Base-by-base conservation (phyloP, 2,113 vertebrate genomes). In the Microtus oregoni region DNA sequence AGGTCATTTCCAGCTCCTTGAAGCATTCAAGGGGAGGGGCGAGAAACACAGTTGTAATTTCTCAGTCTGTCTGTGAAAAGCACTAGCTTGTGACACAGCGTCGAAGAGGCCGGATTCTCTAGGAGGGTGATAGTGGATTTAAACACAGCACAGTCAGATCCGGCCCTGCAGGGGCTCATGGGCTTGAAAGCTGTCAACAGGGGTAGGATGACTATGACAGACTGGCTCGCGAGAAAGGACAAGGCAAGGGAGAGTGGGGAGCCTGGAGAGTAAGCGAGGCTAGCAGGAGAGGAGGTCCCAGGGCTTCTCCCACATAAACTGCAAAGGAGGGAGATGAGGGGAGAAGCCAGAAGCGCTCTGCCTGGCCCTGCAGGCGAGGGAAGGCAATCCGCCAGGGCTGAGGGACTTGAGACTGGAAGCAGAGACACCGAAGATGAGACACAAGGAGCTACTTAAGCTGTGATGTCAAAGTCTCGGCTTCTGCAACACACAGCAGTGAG, bases 221-320 rank as follows among this genome's bases (percentile, higher is more conserved):
- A 24, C 67, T 55, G 38, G 24, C 75, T 65, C 52, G 10, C 22
- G 0, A 4, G 67, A 77, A 61, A 2, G 13, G 72, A 70, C 7
- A 2, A 7, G 1, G 8, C 20, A 17, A 47, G 38, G 15, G 50
- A 38, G 13, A 24, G 7, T 17, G 41, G 2, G 0, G 1, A n/a
- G 38, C 58, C 17, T 7, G 50, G 24, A 38, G 20, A 73, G 47
- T 6, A 22, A 20, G 28, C 6, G 6, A 68, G 35, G 15, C 28
- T 2, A 7, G 58, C 28, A 1, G 0, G 0, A 52, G 4, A 5
- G 19, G n/a, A 22, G 32, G 10, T 72, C 35, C 4, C 17, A 3
- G 6, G 7, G 17, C 52, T 73, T 38, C 38, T 63, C 78, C 24
- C 5, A 65, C 1, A 20, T 35, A 38, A n/a, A n/a, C 50, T 7